Base-by-base conservation (phyloP, 2,797 vertebrate species). In the Salmo trutta region DNA sequence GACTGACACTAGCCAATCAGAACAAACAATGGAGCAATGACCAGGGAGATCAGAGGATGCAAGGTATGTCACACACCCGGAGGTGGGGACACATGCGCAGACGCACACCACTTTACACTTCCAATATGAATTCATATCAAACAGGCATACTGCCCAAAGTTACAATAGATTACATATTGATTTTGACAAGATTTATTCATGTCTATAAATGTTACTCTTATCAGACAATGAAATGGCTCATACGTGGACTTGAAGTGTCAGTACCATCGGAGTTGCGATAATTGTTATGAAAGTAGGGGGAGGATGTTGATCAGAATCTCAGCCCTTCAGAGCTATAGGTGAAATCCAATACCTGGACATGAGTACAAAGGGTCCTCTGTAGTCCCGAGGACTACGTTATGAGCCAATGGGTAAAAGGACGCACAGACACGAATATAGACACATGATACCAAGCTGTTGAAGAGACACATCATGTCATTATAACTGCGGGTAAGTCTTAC, bases 1-100 rank as follows among this genome's bases (percentile, higher is more conserved):
- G 73, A 73, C 65, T 1, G 51, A 78, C 64, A 65, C 8, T 47
- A 75, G 81, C 90, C 87, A 92, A 89, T 90, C 82, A 87, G 64
- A 29, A 72, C 36, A 10, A 17, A 21, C 29, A 14, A 62, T 3
- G 27, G 0, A 21, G 75, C 16, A 47, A 29, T 33, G 29, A 75
- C 33, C n/a, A 36, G 71, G 36, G 72, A 52, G 6, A 71, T 65
- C 62, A 33, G 74, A 54, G 74, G 74, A 66, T 29, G 17, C 4
- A 59, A 84, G 80, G 75, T 84, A 56, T 75, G 65, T 5, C 71
- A 71, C 85, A 82, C 85, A 82, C 80, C 52, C 54, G 77, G 70
- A 1, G 68, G 71, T 52, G 69, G 6, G 24, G 62, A 73, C 65
- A 31, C 77, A 81, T 41, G 53, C 56, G 54, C 74, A 51, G 17